Conservation (phyloP, 2,113 vertebrate genomes). For the Syngnathus floridae region DNA sequence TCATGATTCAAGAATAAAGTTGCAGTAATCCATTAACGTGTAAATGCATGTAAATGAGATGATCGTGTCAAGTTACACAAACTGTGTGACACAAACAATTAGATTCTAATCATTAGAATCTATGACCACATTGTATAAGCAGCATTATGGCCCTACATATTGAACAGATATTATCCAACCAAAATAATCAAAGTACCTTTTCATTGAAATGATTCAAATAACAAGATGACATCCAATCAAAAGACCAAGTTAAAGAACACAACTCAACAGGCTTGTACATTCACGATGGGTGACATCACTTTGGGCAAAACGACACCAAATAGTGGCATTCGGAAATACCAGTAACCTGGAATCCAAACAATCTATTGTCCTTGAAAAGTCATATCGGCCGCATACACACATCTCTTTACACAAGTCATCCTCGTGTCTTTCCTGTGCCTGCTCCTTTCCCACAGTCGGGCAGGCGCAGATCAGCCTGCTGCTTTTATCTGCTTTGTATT, state of each 20-base stretch:
- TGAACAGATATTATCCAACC: too few relatives aligned
- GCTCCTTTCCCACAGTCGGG: slow-evolving; percentile 77
- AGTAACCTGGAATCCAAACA: slow-evolving; percentile 52
- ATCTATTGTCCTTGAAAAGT: slow-evolving; percentile 24
- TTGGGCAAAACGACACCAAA: neutral
- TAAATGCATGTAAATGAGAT: too few relatives aligned
- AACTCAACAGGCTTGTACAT: neutral
- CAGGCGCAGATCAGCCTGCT: slow-evolving; percentile 56
- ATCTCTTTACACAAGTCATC: slow-evolving; percentile 47
- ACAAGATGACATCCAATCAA: neutral
- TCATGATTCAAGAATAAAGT: too few relatives aligned
- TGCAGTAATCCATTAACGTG: too few relatives aligned
- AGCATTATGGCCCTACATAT: too few relatives aligned
- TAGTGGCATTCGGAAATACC: slow-evolving; percentile 28
- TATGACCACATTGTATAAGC: too few relatives aligned
- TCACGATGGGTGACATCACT: neutral
- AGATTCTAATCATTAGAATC: too few relatives aligned
- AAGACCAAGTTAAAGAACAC: neutral
- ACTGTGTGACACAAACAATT: too few relatives aligned
- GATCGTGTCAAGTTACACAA: too few relatives aligned
- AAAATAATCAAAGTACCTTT: neutral
- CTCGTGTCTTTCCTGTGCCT: slow-evolving; percentile 64
- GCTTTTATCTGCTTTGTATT: slow-evolving; percentile 78
- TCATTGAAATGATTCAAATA: neutral
- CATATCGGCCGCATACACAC: slow-evolving; percentile 42